Evolutionary conservation across 2,888 invertebrate genomes (phyloP).

Genomic region (Heliconius hortense): DNA sequence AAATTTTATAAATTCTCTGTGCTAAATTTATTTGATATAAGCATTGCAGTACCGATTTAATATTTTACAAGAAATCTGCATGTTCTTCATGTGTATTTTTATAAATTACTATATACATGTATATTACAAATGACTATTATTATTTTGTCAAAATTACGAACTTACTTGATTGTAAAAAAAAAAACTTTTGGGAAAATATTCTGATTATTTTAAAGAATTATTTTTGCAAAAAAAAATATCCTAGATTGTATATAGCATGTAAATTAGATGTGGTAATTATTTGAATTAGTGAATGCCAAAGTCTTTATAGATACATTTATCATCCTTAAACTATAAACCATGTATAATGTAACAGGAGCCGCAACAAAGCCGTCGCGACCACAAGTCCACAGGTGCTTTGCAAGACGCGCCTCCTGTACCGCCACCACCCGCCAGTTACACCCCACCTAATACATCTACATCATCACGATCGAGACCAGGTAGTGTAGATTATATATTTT

Average conservation of each 20-base stretch:
- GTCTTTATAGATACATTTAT: neutral
- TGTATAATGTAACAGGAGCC: constrained; percentile 44
- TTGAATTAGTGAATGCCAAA: neutral
- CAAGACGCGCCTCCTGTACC: constrained; percentile 71
- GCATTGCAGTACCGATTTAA: neutral
- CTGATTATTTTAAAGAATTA: neutral
- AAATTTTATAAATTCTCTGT: neutral
- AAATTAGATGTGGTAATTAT: neutral
- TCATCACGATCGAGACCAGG: constrained; percentile 26
- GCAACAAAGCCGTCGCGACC: constrained; percentile 45
- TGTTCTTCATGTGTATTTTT: neutral
- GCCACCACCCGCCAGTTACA: constrained; percentile 67
- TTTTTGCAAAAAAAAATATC: neutral
- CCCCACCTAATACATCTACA: constrained; percentile 51
- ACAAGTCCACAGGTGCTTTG: constrained; percentile 70
- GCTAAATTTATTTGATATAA: neutral
- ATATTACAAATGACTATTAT: neutral
- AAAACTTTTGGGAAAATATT: neutral
- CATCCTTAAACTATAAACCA: neutral
- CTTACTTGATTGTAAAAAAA: neutral
- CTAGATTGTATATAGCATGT: neutral
- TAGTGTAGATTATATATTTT: neutral
- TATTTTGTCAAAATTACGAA: neutral
- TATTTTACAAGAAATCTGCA: neutral
- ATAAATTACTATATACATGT: too few relatives aligned